Evolutionary conservation across 37 sponge, comb jelly and placozoan species (phyloP).

Genomic region (Crambe crambe): DNA sequence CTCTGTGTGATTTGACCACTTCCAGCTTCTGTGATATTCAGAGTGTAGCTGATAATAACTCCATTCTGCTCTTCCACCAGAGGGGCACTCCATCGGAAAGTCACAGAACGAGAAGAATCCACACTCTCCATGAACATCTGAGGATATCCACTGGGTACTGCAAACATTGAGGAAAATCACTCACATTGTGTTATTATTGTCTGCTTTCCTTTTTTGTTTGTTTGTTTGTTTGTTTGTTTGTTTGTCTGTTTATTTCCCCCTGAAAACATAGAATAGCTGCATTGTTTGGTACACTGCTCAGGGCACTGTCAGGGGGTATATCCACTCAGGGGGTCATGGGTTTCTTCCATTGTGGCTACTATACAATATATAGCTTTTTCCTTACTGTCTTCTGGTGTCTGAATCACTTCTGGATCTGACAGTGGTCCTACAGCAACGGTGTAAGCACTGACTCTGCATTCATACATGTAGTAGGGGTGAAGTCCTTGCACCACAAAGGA

Average conservation of each 20-base stretch:
- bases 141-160: conserved; percentile 22
- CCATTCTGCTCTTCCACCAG: conserved; percentile 23
- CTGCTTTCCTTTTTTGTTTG: too few relatives aligned
- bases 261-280: too few relatives aligned
- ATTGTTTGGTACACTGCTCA: too few relatives aligned
- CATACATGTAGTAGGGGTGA: conserved; percentile 33
- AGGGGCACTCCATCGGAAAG: conserved; percentile 26
- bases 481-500: conserved; percentile 12
- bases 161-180: not conserved
- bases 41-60: conserved; percentile 11
- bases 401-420: not conserved
- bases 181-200: too few relatives aligned
- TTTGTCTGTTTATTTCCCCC: too few relatives aligned
- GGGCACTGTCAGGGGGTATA: too few relatives aligned
- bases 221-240: too few relatives aligned
- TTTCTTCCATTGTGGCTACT: too few relatives aligned
- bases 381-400: conserved; percentile 39
- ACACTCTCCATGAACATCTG: not conserved
- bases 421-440: conserved; percentile 40
- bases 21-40: conserved; percentile 12
- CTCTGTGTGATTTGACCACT: not conserved
- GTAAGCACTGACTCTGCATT: conserved; percentile 14
- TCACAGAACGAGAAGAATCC: not conserved
- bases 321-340: too few relatives aligned
- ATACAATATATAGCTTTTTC: too few relatives aligned